Percentiles rank a stretch among this genome's conserved stretches.
Conservation (phyloP, 2,797 vertebrate genomes). For the Lateolabrax maculatus region DNA sequence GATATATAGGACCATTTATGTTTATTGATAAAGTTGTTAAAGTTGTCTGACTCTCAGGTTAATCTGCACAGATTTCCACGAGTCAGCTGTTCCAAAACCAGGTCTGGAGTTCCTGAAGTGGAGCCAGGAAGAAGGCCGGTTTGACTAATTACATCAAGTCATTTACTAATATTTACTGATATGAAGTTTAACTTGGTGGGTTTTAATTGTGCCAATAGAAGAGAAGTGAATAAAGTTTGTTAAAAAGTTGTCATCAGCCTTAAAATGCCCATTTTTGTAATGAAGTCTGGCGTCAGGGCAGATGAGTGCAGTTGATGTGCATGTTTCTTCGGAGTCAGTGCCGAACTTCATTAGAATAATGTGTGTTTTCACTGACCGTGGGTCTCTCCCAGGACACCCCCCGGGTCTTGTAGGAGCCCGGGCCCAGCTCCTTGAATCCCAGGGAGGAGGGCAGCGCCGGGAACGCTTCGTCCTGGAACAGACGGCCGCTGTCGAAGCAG, state of each 20-base stretch:
- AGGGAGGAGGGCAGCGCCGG: slow-evolving; percentile 80
- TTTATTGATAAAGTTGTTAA: no score
- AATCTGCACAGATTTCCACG: no score
- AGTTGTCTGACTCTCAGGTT: no score
- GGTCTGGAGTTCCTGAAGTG: not conserved
- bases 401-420: slow-evolving; percentile 78
- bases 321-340: not conserved
- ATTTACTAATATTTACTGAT: not conserved
- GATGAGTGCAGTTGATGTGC: not conserved
- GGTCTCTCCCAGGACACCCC: slow-evolving; percentile 87
- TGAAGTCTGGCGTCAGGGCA: not conserved
- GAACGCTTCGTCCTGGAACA: slow-evolving; percentile 88
- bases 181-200: no score
- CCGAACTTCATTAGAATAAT: not conserved
- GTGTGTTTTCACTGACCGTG: slow-evolving; percentile 42
- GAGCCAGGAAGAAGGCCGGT: no score
- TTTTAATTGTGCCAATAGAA: no score
- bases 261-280: not conserved
- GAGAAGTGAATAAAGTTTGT: no score
- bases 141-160: no score
- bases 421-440: slow-evolving; percentile 89
- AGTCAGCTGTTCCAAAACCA: not conserved
- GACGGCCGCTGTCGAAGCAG: slow-evolving; percentile 79
- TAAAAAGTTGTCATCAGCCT: no score
- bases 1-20: no score